Conservation (phyloP, 2,113 vertebrate genomes). For the Anolis sagrei region DNA sequence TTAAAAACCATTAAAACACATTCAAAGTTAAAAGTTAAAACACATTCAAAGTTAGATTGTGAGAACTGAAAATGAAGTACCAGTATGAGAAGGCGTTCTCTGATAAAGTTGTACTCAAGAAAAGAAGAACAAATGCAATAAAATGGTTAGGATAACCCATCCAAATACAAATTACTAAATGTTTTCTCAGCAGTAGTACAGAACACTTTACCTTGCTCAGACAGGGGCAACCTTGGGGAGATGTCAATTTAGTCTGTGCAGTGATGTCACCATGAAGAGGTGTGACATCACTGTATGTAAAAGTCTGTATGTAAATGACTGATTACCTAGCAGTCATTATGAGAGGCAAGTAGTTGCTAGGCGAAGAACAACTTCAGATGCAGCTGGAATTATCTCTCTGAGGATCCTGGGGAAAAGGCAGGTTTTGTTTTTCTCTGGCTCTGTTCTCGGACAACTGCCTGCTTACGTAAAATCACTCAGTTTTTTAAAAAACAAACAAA, state of each 20-base stretch:
- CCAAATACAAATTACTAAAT: neutral
- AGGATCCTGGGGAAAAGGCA: neutral
- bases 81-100: neutral
- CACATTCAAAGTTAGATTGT: neutral
- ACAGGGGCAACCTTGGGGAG: neutral
- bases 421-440: neutral
- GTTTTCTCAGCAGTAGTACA: neutral
- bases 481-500: neutral
- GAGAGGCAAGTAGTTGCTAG: neutral
- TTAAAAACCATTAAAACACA: too few relatives aligned
- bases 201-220: neutral
- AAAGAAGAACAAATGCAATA: neutral
- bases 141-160: neutral
- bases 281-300: neutral
- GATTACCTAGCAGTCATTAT: neutral
- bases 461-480: neutral
- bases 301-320: too few relatives aligned
- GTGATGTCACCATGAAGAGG: neutral
- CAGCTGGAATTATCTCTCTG: neutral
- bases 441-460: neutral
- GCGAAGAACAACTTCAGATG: neutral
- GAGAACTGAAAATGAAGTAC: neutral
- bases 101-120: neutral
- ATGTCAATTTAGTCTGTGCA: neutral
- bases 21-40: too few relatives aligned